Base-by-base conservation (phyloP, 2,113 vertebrate species). In the Phyllostomus hastatus region DNA sequence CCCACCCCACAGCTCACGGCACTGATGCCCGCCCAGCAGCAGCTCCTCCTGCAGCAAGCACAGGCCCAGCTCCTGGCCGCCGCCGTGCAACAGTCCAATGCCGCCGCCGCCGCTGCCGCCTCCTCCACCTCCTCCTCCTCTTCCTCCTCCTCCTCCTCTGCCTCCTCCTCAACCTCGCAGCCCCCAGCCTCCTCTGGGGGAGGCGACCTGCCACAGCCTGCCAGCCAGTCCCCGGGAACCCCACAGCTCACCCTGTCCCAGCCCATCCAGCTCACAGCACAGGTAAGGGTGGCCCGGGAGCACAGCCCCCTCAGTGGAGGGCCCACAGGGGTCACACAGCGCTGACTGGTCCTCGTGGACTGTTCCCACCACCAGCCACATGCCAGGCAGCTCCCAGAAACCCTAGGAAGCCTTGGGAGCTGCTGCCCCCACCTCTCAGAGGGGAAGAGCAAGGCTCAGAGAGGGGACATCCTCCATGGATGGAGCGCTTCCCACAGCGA, bases 261-360 rank as follows among this genome's bases (percentile, higher is more conserved):
- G 97, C 99, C 99, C 96, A 99, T 99, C 98, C 99, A 99, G 98
- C 99, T 99, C 98, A 99, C 99, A 75, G 99, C 99, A 98, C 99
- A 99, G 99, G 99, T 99, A 99, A 98, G 97, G 97, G 93, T 31
- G 4, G 57, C 66, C 73, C 0, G 4, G 50, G 57, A 41, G 24
- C 26, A n/a, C 10, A 1, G 6, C 9, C 54, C 48, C 64, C 48
- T 22, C 38, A 14, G 92, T 1, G 0, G 31, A 35, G 54, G 46
- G 7, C 33, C 12, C 0, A 1, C 48, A 14, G 70, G 70, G 50
- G 19, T 4, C 19, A 64, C 16, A 33, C 20, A 19, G 35, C 35
- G 14, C 91, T 4, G 57, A 3, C 46, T 7, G n/a, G 31, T n/a
- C 54, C 8, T 0, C 0, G 1, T 4, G 70, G 57, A n/a, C 5